phyloP scores from a whole-genome alignment of 2,888 invertebrate genomes.

The Auanema freiburgensis region DNA sequence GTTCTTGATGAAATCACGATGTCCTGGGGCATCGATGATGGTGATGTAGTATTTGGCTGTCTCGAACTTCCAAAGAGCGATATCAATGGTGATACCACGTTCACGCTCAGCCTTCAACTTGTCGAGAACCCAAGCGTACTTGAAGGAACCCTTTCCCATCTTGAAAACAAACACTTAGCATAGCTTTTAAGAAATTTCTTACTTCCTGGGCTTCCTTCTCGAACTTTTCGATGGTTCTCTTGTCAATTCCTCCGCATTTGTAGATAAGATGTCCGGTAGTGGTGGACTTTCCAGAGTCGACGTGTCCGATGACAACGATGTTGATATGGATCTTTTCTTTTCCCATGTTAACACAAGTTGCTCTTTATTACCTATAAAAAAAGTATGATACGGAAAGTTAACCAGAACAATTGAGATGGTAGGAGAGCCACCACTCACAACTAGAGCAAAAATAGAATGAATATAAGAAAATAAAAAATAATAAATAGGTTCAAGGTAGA shows the following conservation, averaged over 20 bases:
- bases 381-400: too few species aligned
- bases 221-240: too few species aligned
- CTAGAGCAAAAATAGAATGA: too few species aligned
- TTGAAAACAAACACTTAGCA: too few species aligned
- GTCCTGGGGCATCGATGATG: constrained; percentile 99
- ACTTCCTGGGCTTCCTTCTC: constrained; percentile 93
- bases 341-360: constrained; percentile 72
- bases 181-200: not conserved
- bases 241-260: too few species aligned
- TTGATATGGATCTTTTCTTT: constrained; percentile 98
- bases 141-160: constrained; percentile 83
- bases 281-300: constrained; percentile 98
- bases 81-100: constrained; percentile 65
- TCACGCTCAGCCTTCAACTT: constrained; percentile 80
- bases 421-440: too few species aligned
- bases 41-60: constrained; percentile 65
- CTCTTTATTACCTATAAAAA: too few species aligned
- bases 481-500: too few species aligned
- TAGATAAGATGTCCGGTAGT: too few species aligned
- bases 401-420: too few species aligned
- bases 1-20: constrained; percentile 99
- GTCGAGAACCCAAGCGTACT: constrained; percentile 99
- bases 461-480: too few species aligned
- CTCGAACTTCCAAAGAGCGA: constrained; percentile 65
- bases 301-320: constrained; percentile 98